phyloP scores from a whole-genome alignment of 2,888 invertebrate genomes.

The Pomacea canaliculata region DNA sequence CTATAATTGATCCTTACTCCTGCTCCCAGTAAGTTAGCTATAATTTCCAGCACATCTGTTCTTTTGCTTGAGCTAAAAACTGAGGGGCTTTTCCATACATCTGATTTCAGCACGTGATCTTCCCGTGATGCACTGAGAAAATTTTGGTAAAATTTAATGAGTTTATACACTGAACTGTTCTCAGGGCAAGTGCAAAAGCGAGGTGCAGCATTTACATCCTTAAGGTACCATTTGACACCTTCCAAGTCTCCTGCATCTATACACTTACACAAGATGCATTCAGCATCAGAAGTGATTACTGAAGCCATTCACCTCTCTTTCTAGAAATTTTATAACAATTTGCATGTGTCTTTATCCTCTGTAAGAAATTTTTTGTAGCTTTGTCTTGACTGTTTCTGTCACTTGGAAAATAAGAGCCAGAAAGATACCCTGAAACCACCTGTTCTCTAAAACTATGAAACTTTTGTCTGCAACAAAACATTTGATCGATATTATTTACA shows the following conservation, averaged over 20 bases:
- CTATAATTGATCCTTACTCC: constrained; percentile 28
- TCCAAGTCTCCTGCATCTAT: constrained; percentile 14
- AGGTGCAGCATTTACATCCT: neutral
- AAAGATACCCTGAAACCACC: no score
- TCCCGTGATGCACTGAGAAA: constrained; percentile 25
- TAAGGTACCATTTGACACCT: neutral
- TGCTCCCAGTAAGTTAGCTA: constrained; percentile 31
- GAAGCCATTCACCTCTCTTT: no score
- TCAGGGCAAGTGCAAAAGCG: constrained; percentile 10
- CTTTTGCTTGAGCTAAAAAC: constrained; percentile 20
- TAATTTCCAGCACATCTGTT: constrained; percentile 27
- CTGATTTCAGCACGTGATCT: constrained; percentile 24
- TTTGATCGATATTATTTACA: no score
- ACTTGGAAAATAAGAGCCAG: no score
- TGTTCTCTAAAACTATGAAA: no score
- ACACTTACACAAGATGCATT: constrained; percentile 11
- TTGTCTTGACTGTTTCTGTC: no score
- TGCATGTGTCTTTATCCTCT: no score
- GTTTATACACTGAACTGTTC: constrained; percentile 27
- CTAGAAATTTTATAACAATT: no score
- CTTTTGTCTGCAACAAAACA: no score
- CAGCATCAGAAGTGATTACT: no score
- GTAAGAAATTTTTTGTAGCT: no score
- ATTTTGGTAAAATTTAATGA: constrained; percentile 31
- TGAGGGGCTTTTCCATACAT: constrained; percentile 31